A percentile compares a stretch with the other conserved stretches of the same genome.
Evolutionary conservation across 2,113 vertebrate genomes (phyloP).

Genomic region (Paradisaea rubra): DNA sequence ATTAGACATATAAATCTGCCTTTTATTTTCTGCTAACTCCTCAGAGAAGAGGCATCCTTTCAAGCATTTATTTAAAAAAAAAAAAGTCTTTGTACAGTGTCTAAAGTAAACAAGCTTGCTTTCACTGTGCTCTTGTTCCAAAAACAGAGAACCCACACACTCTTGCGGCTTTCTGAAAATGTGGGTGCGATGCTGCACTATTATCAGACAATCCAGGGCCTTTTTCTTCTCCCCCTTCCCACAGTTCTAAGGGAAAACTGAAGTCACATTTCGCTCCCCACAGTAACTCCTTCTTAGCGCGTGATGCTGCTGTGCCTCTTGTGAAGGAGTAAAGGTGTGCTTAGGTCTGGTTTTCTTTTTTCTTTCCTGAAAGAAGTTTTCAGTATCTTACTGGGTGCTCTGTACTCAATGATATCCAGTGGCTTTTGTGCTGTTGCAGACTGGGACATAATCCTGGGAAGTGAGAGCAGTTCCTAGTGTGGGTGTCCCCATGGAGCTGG

Average conservation of each 20-base stretch:
- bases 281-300: accelerated
- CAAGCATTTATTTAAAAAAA: conserved; percentile 28
- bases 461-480: background rate
- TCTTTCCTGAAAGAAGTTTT: background rate
- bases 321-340: background rate
- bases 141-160: conserved; percentile 34
- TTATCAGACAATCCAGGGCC: background rate
- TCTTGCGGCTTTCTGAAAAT: conserved; percentile 13
- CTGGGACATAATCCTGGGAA: background rate
- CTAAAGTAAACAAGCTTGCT: conserved; percentile 58
- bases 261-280: background rate
- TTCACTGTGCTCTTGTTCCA: conserved; percentile 54
- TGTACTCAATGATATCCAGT: background rate
- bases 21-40: conserved; percentile 55
- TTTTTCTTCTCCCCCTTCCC: background rate
- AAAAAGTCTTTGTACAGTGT: conserved; percentile 56
- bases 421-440: background rate
- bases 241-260: background rate
- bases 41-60: conserved; percentile 41
- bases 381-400: background rate
- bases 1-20: conserved; percentile 64
- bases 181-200: background rate
- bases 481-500: background rate
- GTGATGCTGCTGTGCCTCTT: background rate
- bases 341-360: background rate